A percentile compares a stretch with the other conserved stretches of the same genome.
These are phyloP conservation scores for Byasa hedistus DNA, from an alignment of 2,888 invertebrate species.

Conservation along the genomic window DNA sequence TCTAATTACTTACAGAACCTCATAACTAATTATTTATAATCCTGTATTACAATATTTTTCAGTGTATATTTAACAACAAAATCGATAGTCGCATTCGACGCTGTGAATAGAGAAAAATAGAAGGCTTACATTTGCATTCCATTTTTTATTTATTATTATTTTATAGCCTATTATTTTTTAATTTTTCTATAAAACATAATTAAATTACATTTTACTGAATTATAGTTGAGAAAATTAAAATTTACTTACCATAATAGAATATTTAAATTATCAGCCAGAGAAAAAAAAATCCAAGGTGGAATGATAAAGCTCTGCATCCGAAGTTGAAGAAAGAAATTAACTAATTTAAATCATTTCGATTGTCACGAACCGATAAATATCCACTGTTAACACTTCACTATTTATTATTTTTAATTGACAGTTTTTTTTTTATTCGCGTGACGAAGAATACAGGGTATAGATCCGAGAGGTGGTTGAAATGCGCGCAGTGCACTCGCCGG, in stretches of 20 bases:
- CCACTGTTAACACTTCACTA: constrained; percentile 42
- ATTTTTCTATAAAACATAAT: too few species aligned
- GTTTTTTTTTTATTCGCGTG: constrained; percentile 45
- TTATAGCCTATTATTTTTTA: too few species aligned
- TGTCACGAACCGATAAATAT: constrained; percentile 25
- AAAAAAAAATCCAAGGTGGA: constrained; percentile 32
- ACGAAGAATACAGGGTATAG: constrained; percentile 36
- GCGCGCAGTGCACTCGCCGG: constrained; percentile 65
- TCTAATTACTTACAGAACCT: too few species aligned
- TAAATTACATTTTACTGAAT: not conserved
- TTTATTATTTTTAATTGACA: constrained; percentile 43
- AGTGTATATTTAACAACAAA: too few species aligned
- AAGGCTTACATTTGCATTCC: too few species aligned
- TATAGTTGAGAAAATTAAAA: not conserved
- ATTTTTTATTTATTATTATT: too few species aligned
- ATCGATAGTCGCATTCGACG: too few species aligned
- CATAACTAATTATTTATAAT: too few species aligned
- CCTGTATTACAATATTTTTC: too few species aligned
- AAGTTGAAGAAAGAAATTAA: constrained; percentile 33
- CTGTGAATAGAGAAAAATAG: too few species aligned
- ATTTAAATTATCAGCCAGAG: constrained; percentile 12
- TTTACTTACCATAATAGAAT: constrained; percentile 42
- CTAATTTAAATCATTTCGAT: constrained; percentile 20
- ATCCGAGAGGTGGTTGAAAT: constrained; percentile 37
- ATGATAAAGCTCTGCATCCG: constrained; percentile 33